Evolutionary conservation across 2,113 vertebrate genomes (phyloP).

Genomic region (Dicrurus megarhynchus): DNA sequence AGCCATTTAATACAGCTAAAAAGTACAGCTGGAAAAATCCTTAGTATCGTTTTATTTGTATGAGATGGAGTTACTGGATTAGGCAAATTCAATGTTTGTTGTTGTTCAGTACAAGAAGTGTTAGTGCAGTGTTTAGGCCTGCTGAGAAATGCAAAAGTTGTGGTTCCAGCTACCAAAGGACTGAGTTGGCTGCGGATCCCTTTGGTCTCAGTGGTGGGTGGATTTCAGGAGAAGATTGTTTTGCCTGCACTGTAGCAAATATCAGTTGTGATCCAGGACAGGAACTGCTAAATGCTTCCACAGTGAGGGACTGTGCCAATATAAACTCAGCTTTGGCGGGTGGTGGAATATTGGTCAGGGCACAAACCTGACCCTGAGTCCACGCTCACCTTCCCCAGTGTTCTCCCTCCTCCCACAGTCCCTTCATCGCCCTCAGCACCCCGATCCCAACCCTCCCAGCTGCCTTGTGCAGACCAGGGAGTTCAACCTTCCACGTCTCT

Average conservation of each 20-base stretch:
- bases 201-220: background rate
- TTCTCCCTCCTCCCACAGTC: background rate
- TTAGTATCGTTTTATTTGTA: background rate
- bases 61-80: background rate
- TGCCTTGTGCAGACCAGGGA: background rate
- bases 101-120: background rate
- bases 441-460: background rate
- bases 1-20: conserved; percentile 12
- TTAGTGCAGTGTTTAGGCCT: background rate
- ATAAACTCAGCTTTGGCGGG: background rate
- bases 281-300: background rate
- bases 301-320: background rate
- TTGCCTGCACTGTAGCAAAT: background rate
- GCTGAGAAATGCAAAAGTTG: conserved; percentile 56
- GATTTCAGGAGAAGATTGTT: background rate
- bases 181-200: background rate
- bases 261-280: background rate
- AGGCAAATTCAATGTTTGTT: background rate
- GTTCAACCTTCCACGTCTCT: background rate
- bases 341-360: background rate
- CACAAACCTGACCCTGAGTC: background rate
- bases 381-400: accelerated
- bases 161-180: background rate
- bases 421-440: background rate
- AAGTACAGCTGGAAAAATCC: background rate